Evolutionary conservation across 2,113 vertebrate genomes (phyloP).

Genomic region (Struthidea cinerea): DNA sequence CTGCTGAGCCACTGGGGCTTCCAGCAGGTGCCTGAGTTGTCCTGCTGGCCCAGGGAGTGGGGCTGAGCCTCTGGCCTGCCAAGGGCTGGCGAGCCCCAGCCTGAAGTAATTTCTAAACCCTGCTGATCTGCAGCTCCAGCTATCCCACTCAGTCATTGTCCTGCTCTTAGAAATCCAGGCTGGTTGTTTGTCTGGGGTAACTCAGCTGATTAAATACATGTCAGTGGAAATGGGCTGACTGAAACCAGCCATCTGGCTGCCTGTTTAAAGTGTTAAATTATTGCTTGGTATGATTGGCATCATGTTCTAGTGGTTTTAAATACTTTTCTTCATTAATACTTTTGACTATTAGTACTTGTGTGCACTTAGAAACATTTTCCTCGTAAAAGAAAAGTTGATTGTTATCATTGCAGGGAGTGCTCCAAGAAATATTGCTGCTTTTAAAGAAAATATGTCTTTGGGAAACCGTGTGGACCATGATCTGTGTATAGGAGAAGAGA

Average conservation of each 20-base stretch:
- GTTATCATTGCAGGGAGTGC: neutral
- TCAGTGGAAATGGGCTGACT: neutral
- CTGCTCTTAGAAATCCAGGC: neutral
- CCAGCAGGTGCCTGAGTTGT: neutral
- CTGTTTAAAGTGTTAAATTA: neutral
- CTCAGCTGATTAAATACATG: neutral
- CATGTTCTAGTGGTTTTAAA: neutral
- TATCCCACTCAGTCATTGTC: fast-evolving
- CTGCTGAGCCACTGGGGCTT: neutral
- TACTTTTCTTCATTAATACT: neutral
- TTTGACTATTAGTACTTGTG: neutral
- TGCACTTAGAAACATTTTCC: neutral
- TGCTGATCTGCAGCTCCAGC: neutral
- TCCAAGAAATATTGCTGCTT: neutral
- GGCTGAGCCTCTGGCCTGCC: neutral
- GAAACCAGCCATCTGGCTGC: neutral
- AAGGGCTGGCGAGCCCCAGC: neutral
- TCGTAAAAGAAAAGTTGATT: neutral
- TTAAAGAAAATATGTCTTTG: neutral
- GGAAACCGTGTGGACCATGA: neutral
- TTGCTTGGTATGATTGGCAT: neutral
- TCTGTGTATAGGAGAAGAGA: neutral
- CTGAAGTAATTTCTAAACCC: neutral
- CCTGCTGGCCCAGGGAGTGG: neutral
- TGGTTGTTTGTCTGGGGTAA: neutral